Evolutionary conservation across 2,888 invertebrate genomes (phyloP).

Genomic region (Microchrysa polita): DNA sequence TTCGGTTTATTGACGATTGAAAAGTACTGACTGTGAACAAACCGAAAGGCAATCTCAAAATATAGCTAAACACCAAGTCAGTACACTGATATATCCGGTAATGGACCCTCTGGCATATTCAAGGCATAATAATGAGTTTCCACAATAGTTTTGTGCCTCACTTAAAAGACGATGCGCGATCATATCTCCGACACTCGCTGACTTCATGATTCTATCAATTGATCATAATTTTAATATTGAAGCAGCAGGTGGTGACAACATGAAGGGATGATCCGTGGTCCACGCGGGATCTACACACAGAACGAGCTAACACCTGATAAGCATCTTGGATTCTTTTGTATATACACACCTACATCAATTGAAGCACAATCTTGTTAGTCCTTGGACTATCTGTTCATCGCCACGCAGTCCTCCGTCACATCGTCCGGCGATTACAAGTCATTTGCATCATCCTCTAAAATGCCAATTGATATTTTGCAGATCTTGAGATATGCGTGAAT

Average conservation of each 20-base stretch:
- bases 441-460: slow-evolving; percentile 18
- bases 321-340: slow-evolving; percentile 9
- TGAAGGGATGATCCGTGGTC: slow-evolving; percentile 21
- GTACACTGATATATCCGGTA: slow-evolving; percentile 30
- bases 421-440: slow-evolving; percentile 6
- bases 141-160: not conserved
- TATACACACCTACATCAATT: not conserved
- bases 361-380: slow-evolving; percentile 4
- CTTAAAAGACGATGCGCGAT: not conserved
- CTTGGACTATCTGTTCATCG: slow-evolving; percentile 16
- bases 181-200: not conserved
- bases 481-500: slow-evolving; percentile 6
- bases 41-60: not conserved
- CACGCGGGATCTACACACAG: too few relatives aligned
- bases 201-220: slow-evolving; percentile 19
- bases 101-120: not conserved
- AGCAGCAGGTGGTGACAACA: slow-evolving; percentile 37
- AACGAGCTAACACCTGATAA: slow-evolving; percentile 40
- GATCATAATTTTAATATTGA: slow-evolving; percentile 43
- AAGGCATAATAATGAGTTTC: slow-evolving; percentile 6
- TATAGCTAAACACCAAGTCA: slow-evolving; percentile 4
- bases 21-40: not conserved
- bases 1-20: too few relatives aligned
- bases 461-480: slow-evolving; percentile 27
- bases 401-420: not conserved